phyloP scores from a whole-genome alignment of 1,140 invertebrate genomes.

The Procambarus virginalis region DNA sequence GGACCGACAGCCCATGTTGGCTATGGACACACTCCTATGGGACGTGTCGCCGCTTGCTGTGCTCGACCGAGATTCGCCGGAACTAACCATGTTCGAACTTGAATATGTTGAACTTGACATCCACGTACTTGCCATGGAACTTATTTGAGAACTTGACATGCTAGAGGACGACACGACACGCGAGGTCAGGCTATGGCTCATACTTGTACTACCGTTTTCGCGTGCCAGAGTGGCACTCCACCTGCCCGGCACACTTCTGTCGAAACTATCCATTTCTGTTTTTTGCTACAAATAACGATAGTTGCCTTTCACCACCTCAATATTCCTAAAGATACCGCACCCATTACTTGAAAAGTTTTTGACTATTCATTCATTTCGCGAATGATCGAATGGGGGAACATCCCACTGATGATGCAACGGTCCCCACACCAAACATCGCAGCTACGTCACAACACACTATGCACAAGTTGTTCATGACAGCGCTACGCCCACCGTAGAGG shows the following conservation, averaged over 20 bases:
- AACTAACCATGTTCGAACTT: constrained; percentile 18
- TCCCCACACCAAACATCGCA: too few species aligned
- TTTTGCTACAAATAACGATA: neutral
- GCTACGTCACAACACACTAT: neutral
- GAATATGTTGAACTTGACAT: constrained; percentile 22
- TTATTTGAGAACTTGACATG: constrained; percentile 14
- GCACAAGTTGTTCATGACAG: neutral
- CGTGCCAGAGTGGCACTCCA: constrained; percentile 13
- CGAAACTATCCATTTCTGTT: constrained; percentile 12
- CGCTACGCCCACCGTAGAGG: neutral
- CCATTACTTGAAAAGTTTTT: neutral
- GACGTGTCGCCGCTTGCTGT: constrained; percentile 7
- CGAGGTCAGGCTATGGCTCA: constrained; percentile 2
- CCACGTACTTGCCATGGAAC: constrained; percentile 3
- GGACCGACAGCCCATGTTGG: neutral
- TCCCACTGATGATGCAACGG: too few species aligned
- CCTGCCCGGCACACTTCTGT: constrained; percentile 13
- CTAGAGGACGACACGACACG: constrained; percentile 1
- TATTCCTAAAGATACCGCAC: neutral
- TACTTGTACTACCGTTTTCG: neutral
- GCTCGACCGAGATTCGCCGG: constrained; percentile 12
- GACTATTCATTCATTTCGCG: too few species aligned
- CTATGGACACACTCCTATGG: neutral
- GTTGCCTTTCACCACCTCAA: neutral
- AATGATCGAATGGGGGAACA: too few species aligned